Evolutionary conservation across 2,888 invertebrate genomes (phyloP), one percentile per base, ranked within the genome.

Genomic region (Andricus curvator): DNA sequence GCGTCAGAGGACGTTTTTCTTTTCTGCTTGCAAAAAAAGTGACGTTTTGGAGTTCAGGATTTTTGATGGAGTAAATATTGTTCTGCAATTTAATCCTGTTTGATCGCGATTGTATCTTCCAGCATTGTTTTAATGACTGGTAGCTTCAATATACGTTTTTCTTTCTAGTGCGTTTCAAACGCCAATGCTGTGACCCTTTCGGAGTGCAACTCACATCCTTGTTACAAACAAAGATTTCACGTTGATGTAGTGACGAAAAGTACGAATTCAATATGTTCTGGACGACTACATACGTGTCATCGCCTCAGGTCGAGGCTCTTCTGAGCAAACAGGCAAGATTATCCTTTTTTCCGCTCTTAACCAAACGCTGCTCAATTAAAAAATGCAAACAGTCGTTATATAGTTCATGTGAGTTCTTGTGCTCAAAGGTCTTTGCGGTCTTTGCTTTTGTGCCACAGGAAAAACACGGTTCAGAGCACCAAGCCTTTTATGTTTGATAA

Each of bases 301-400:
- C 84, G 56, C 82, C 78, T 78, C 83, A 84, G 62, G 56, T 84
- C 13, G 84, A 83, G 65, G 80, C 83, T 78, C 41, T 84, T 37
- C 80, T 84, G 76, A 84, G 67, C 68, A 84, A 81, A 80, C 77
- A 81, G 81, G 84, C 81, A 82, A 80, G 20, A 60, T 78, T 25
- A n/a, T 33, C 25, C n/a, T 51, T 33, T 29, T 13, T 9, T 17
- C n/a, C 33, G 20, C 33, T 33, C 37, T 51, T 74, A 74, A 74
- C 74, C 51, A 20, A 15, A 56, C 33, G 56, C n/a, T 56, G 29
- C 29, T 51, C n/a, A 9, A 29, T 25, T 11, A 29, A 17, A 33
- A 74, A 74, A 74, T 62, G 25, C 62, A 25, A 62, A 62, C 22
- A 70, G 20, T 51, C 62, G 25, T 74, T 8, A 37, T 37, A 37